Evolutionary conservation across 2,113 vertebrate species (phyloP), one percentile per base, ranked within the genome.

Genomic region (Arenaria interpres): DNA sequence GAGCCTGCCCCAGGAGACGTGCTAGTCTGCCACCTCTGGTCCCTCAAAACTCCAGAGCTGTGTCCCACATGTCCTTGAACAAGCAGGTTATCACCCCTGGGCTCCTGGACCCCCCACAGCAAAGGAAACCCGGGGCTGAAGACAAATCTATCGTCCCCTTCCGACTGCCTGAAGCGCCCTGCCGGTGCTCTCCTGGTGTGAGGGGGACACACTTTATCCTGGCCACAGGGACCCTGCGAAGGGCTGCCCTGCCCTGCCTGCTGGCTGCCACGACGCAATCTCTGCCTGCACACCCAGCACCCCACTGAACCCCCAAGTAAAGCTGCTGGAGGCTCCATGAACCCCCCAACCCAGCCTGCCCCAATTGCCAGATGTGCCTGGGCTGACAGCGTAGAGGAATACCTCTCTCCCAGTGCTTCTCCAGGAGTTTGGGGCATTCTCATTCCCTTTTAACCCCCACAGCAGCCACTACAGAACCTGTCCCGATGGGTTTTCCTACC

Each of bases 401-500:
- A 77, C 45, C 24, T 80, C 64, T 43, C 57, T 91, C 43, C 13
- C 33, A n/a, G n/a, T 7, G 59, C 41, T 77, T 73, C 72, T 54
- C 15, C 27, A 19, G 48, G 68, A 85, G 57, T 51, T 8, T 43
- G 39, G 17, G n/a, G 16, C 10, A 46, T 10, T 24, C 25, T 68
- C 2, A 0, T 9, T 64, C 30, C 33, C 39, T 53, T 74, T 48
- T 46, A 64, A 72, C 56, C 57, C 35, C 21, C 3, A 0, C 45
- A 46, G 73, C 28, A 69, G 81, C 45, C 82, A 28, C 32, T 4
- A 0, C 67, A 62, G 68, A 81, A 32, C 28, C 7, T 6, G 1
- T 54, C 71, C 68, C 12, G 1, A 32, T 0, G 1, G 2, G 0
- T 17, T 71, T 27, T 59, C 98, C 97, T 98, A 99, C 99, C 99